Evolutionary conservation across 1,140 invertebrate species (phyloP).

Genomic region (Mya arenaria): DNA sequence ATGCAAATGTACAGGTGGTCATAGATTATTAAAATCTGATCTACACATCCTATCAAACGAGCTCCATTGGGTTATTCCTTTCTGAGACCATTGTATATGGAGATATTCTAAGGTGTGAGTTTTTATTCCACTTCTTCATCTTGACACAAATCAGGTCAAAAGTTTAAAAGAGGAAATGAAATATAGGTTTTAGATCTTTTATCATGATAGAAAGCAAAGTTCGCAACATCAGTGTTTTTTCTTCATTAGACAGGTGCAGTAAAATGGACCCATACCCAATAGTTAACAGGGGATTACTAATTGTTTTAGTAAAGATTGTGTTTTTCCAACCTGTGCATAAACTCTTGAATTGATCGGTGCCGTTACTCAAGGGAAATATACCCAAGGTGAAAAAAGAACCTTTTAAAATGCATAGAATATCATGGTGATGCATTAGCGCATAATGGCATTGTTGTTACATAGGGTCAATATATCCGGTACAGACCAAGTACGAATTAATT

Average conservation of each 20-base stretch:
- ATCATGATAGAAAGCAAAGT: no score
- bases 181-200: not conserved
- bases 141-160: not conserved
- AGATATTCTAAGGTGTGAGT: not conserved
- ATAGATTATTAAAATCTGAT: not conserved
- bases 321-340: not conserved
- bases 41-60: not conserved
- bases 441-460: not conserved
- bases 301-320: not conserved
- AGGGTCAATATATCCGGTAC: not conserved
- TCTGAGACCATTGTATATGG: not conserved
- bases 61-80: not conserved
- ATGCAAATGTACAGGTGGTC: not conserved
- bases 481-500: not conserved
- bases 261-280: not conserved
- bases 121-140: not conserved
- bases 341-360: not conserved
- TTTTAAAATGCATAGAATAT: no score
- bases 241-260: not conserved
- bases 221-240: not conserved
- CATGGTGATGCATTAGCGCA: not conserved
- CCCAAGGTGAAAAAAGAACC: no score
- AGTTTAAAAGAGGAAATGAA: not conserved
- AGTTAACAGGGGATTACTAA: not conserved
- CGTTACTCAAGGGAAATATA: not conserved